Percentiles rank a stretch among this genome's conserved stretches.
Evolutionary conservation across 2,888 invertebrate species (phyloP).

Genomic region (Tethea ocularis): DNA sequence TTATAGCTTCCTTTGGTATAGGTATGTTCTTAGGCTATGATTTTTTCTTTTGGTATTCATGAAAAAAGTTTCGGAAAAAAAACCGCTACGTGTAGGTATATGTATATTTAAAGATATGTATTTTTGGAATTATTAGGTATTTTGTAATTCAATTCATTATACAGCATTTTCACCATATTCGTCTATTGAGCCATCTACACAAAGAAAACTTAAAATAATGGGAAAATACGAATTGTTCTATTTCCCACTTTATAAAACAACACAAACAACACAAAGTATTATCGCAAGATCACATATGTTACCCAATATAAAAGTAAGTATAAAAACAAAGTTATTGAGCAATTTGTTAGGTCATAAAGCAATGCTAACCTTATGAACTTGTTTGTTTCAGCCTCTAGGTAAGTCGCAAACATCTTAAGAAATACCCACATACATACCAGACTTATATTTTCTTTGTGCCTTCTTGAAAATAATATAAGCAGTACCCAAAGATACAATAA

Average conservation of each 20-base stretch:
- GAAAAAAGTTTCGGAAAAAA: too few species aligned
- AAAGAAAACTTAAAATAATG: neutral
- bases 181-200: too few species aligned
- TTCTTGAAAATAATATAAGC: too few species aligned
- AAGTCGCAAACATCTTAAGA: neutral
- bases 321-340: neutral
- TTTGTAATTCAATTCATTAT: too few species aligned
- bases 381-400: neutral
- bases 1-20: too few species aligned
- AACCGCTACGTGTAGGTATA: too few species aligned
- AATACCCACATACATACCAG: neutral
- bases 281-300: neutral
- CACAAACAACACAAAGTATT: neutral
- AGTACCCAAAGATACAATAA: too few species aligned
- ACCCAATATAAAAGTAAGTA: neutral
- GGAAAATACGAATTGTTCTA: neutral
- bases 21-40: too few species aligned
- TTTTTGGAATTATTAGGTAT: too few species aligned
- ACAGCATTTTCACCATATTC: too few species aligned
- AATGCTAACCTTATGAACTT: constrained; percentile 1
- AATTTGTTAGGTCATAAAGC: neutral
- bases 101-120: too few species aligned
- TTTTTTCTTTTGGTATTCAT: too few species aligned
- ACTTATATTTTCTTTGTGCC: neutral
- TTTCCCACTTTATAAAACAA: neutral